Conservation (phyloP, 1,140 invertebrate species). For the Aphidius gifuensis region DNA sequence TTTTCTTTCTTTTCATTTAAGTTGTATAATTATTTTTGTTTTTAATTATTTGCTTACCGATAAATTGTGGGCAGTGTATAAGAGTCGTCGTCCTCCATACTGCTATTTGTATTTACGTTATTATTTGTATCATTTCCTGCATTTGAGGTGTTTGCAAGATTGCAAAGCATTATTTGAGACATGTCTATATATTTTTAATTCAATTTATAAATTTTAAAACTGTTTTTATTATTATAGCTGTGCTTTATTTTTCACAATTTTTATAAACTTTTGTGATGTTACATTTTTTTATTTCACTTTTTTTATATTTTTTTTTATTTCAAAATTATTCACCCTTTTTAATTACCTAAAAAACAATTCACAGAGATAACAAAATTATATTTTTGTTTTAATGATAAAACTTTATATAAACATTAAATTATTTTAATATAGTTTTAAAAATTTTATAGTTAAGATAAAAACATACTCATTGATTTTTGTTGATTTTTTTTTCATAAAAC, state of each 20-base stretch:
- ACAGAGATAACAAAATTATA: not conserved
- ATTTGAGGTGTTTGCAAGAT: constrained; percentile 46
- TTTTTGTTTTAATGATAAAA: too few relatives aligned
- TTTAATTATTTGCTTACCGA: constrained; percentile 58
- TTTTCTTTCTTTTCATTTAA: not conserved
- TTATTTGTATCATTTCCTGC: constrained; percentile 65
- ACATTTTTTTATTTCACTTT: not conserved
- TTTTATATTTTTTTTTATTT: too few relatives aligned
- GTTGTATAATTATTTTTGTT: not conserved
- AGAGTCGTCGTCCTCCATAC: constrained; percentile 65
- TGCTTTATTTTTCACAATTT: not conserved
- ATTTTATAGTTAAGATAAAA: too few relatives aligned
- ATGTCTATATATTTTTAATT: constrained; percentile 30
- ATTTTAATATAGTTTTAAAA: too few relatives aligned
- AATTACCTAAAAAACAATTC: not conserved
- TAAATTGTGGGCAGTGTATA: constrained; percentile 77
- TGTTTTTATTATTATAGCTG: constrained; percentile 1
- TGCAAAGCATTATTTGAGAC: constrained; percentile 53
- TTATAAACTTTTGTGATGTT: not conserved
- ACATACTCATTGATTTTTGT: not conserved
- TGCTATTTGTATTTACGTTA: constrained; percentile 71
- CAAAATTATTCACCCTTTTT: not conserved
- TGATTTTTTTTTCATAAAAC: constrained; percentile 3
- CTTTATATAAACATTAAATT: too few relatives aligned
- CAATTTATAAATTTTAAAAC: constrained; percentile 2